Conservation (phyloP, 2,888 invertebrate genomes). For the Acleris sparsana region DNA sequence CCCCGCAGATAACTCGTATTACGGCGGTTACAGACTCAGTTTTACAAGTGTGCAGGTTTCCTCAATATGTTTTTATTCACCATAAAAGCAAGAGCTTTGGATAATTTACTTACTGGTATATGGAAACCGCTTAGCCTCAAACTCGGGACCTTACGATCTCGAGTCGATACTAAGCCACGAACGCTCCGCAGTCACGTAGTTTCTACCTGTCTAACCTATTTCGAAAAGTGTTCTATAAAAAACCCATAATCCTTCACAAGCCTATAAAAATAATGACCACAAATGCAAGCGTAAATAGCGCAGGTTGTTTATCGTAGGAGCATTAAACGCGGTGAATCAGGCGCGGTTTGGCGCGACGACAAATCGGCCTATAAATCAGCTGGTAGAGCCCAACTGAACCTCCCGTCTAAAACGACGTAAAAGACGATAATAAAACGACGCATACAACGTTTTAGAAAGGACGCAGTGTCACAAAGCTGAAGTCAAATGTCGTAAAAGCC, state of each 20-base stretch:
- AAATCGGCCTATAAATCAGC: conserved; percentile 36
- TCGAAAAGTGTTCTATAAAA: conserved; percentile 14
- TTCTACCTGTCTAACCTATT: background rate
- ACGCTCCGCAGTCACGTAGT: background rate
- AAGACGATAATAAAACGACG: background rate
- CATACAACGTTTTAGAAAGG: conserved; percentile 4
- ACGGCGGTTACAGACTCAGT: too few species aligned
- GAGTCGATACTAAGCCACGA: too few species aligned
- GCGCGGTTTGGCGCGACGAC: conserved; percentile 36
- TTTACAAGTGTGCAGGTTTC: too few species aligned
- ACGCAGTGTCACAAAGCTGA: background rate
- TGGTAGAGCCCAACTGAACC: conserved; percentile 9
- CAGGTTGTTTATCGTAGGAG: conserved; percentile 33
- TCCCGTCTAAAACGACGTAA: conserved; percentile 8
- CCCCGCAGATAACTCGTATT: too few species aligned
- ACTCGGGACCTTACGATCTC: too few species aligned
- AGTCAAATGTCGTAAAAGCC: conserved; percentile 14
- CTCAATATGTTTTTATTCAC: background rate
- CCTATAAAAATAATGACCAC: conserved; percentile 36
- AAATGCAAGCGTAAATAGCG: conserved; percentile 36
- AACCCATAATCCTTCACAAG: conserved; percentile 7
- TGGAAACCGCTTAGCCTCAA: too few species aligned
- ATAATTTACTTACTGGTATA: background rate
- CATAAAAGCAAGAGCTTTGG: background rate
- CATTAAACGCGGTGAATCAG: conserved; percentile 37